Evolutionary conservation across 2,888 invertebrate species (phyloP).

Genomic region (Psylliodes chrysocephalus): DNA sequence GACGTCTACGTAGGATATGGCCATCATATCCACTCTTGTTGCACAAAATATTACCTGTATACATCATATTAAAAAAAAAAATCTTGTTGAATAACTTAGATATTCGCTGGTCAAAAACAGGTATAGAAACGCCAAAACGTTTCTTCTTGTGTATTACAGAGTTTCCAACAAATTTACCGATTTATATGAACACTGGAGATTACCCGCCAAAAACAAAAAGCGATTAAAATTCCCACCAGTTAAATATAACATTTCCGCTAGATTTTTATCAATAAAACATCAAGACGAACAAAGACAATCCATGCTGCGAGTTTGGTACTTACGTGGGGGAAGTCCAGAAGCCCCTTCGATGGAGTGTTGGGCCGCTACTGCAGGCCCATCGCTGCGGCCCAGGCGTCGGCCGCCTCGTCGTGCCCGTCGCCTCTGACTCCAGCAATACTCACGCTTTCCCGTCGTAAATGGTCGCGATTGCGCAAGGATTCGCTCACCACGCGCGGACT

Average conservation of each 20-base stretch:
- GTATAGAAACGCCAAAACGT: too few relatives aligned
- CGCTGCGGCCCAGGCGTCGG: constrained; percentile 60
- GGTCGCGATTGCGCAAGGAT: constrained; percentile 59
- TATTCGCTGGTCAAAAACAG: too few relatives aligned
- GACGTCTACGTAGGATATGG: too few relatives aligned
- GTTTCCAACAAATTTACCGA: too few relatives aligned
- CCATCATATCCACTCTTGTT: too few relatives aligned
- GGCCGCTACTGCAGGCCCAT: constrained; percentile 55
- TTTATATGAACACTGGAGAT: too few relatives aligned
- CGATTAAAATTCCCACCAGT: neutral
- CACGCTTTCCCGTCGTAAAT: constrained; percentile 45
- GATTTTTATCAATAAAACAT: neutral
- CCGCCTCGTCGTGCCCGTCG: constrained; percentile 64
- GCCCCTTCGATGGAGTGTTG: constrained; percentile 59
- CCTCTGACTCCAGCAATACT: constrained; percentile 58
- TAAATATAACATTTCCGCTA: neutral
- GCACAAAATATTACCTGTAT: too few relatives aligned
- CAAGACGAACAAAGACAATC: constrained; percentile 3
- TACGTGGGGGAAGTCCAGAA: constrained; percentile 57
- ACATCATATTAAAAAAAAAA: too few relatives aligned
- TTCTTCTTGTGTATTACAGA: too few relatives aligned
- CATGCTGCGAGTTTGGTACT: constrained; percentile 46
- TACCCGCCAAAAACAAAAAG: constrained; percentile 8
- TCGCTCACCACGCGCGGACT: constrained; percentile 58
- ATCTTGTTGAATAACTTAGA: too few relatives aligned